Base-by-base conservation (phyloP, 30 jellyfish, hydroid and myxozoan genomes). In the Hydractinia echinata region DNA sequence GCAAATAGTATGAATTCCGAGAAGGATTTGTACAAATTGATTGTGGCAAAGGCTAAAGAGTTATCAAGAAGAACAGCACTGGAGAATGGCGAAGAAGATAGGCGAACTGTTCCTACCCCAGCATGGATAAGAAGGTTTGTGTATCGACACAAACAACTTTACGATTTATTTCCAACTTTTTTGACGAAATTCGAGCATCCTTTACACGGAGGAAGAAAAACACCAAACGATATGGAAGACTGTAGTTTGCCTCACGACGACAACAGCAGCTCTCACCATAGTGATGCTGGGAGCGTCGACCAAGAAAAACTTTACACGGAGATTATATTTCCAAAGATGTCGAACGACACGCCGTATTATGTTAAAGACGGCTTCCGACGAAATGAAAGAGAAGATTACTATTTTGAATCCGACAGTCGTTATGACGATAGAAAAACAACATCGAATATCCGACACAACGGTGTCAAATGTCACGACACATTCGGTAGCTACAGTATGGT, bases 121-220 rank as follows among this genome's bases (percentile, higher is more conserved):
- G 81, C 81, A 19, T 71, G 81, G 81, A 71, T 71, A 9, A 54
- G 81, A 71, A 54, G 81, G 9, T 71, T 71, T 71, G 81, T 71
- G 4, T 71, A 71, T 58, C 81, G 81, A 8, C 81, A 71, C 13
- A 71, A 71, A 71, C 81, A 71, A 71, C 81, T 71, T 13, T 58
- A 71, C 52, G 55, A 30, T 71, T 50, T 71, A 8, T 71, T 71
- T 19, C 81, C 81, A 8, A 71, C 81, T 6, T 71, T 48, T 19
- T 50, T 71, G 67, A 71, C 81, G 9, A 71, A 58, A 8, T 11
- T 58, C 15, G 81, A 71, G 50, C 81, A 71, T 71, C 81, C 81
- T n/a, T 19, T 71, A 52, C 81, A 71, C 5, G 81, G 81, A 6
- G 81, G 81, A 6, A 48, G 81, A 8, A 71, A 71, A 71, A 71